Evolutionary conservation across 2,888 invertebrate species (phyloP).

Genomic region (Pristionchus maxplancki): DNA sequence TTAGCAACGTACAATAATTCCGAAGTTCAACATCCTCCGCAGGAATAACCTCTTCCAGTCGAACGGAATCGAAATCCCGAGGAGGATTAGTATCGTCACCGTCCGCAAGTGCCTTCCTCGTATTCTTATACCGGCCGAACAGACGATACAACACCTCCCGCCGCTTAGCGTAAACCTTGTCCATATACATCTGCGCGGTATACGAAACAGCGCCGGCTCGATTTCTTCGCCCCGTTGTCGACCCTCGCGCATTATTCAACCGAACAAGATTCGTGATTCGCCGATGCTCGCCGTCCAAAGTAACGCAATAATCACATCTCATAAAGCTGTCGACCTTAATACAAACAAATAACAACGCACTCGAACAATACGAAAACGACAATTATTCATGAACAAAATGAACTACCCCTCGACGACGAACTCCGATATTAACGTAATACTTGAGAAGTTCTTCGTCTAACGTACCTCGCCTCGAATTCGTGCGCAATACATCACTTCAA

Average conservation of each 20-base stretch:
- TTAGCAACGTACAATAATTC: neutral
- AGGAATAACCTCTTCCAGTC: neutral
- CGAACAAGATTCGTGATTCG: neutral
- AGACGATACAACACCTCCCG: neutral
- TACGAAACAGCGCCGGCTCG: neutral
- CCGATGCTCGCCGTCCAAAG: neutral
- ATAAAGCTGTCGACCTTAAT: neutral
- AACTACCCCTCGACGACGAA: neutral
- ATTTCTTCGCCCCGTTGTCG: neutral
- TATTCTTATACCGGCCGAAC: neutral
- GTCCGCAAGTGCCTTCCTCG: neutral
- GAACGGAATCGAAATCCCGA: neutral
- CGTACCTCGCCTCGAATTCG: neutral
- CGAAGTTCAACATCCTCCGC: neutral
- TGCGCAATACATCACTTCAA: neutral
- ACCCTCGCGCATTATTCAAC: neutral
- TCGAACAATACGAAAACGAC: too few species aligned
- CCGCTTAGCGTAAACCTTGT: neutral
- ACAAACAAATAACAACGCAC: neutral
- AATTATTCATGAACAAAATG: neutral
- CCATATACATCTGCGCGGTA: neutral
- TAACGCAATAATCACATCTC: neutral
- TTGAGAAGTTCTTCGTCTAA: neutral
- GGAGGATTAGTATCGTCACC: neutral
- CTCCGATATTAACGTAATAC: neutral